Evolutionary conservation across 2,113 vertebrate genomes (phyloP).

Genomic region (Dromaius novaehollandiae): DNA sequence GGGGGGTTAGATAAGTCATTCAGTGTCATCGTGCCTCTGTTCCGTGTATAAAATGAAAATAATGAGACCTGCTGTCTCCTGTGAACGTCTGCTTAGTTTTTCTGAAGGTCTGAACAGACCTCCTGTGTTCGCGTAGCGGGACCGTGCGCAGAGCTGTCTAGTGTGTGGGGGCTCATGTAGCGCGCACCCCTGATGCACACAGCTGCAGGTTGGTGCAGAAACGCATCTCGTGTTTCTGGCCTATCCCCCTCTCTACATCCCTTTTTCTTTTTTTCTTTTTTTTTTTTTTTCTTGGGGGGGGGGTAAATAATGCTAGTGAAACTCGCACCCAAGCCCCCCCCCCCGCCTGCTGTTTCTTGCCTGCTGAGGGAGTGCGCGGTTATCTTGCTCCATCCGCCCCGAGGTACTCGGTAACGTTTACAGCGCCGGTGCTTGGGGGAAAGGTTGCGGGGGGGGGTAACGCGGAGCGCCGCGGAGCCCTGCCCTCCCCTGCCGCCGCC

Average conservation of each 20-base stretch:
- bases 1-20: background rate
- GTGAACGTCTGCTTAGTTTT: background rate
- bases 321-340: background rate
- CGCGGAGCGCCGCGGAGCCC: no score
- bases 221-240: fast-evolving
- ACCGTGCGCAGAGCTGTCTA: fast-evolving
- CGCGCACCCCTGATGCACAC: fast-evolving
- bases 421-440: background rate
- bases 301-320: background rate
- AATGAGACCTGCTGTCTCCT: background rate
- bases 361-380: fast-evolving
- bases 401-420: background rate
- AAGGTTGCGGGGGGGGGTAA: no score
- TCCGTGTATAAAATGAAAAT: background rate
- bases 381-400: background rate
- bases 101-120: background rate
- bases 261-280: background rate
- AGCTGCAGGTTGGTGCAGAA: fast-evolving
- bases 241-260: background rate
- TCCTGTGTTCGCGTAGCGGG: fast-evolving
- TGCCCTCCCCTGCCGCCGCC: no score
- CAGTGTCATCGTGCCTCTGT: background rate
- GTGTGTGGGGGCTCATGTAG: fast-evolving
- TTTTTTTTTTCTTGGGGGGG: no score
- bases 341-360: background rate